Conservation (phyloP, 2,888 invertebrate genomes). For the Gisinianus flammeolus region DNA sequence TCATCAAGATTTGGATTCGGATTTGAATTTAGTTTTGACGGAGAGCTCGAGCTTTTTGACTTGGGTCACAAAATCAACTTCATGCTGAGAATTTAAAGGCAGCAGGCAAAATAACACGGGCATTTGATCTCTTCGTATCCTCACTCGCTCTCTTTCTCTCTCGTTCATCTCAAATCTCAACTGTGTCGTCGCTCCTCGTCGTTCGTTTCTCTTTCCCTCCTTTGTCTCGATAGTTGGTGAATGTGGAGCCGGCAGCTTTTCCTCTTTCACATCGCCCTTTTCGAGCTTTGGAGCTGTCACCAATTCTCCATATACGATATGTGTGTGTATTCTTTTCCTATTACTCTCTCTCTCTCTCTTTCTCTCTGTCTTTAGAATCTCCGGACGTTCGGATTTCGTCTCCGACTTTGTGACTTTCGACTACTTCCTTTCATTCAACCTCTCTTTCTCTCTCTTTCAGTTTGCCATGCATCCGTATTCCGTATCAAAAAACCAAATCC, state of each 20-base stretch:
- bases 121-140: slow-evolving; percentile 6
- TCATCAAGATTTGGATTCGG: neutral
- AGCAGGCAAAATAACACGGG: neutral
- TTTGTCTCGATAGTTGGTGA: slow-evolving; percentile 5
- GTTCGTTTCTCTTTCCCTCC: neutral
- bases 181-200: neutral
- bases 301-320: neutral
- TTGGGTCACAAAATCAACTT: slow-evolving; percentile 26
- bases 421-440: neutral
- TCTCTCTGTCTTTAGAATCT: neutral
- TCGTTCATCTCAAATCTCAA: neutral
- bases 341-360: neutral
- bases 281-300: neutral
- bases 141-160: neutral
- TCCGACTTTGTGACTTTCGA: neutral
- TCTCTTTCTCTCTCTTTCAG: neutral
- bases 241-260: neutral
- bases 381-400: neutral
- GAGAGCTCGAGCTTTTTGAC: neutral
- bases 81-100: slow-evolving; percentile 36
- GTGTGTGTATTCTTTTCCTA: neutral
- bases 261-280: neutral
- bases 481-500: neutral
- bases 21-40: neutral
- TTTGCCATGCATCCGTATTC: neutral